Evolutionary conservation across 2,888 invertebrate species (phyloP), one percentile per base, ranked within the genome.

Genomic region (Catonia carolina): DNA sequence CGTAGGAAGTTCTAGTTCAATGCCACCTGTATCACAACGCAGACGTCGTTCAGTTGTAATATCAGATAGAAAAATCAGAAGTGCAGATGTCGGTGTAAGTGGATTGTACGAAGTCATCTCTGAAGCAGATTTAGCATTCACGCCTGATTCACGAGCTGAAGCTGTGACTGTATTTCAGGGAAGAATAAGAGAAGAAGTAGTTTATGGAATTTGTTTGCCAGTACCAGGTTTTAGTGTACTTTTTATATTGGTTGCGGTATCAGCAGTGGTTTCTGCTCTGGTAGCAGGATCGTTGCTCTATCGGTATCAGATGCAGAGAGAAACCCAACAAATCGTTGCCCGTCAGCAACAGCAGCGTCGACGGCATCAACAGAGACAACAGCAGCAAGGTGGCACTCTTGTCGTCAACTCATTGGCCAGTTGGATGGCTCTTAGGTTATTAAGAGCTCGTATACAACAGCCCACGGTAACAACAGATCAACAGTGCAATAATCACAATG

Each of bases 21-120:
- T 62, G 41, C 66, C 66, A 23, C 67, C 70, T 18, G 58, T 67
- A 17, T 66, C 65, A 18, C 63, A 58, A 58, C 78, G 87, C 23
- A 78, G 84, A 49, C 77, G 78, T 35, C 79, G 89, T 3, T 81
- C 82, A 1, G 74, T 85, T 57, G 77, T 80, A 2, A 78, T 85
- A 12, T 78, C 82, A 4, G 84, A 85, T 68, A 78, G 89, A 12
- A 86, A 87, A 68, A 85, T 80, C 1, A 80, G 89, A 52, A 89
- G 87, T 61, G 86, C 90, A 2, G 91, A 91, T 69, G 89, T 93
- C 1, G 92, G 93, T 5, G 92, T 94, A 1, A 89, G 89, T 62
- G 89, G 91, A 0, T 79, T 91, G 18, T 93, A 92, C 72, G 90
- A 92, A 64, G 90, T 94, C 47, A 90, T 94, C 56, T 92, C 93